Evolutionary conservation across 2,888 invertebrate genomes (phyloP), one percentile per base, ranked within the genome.

Genomic region (Parasteatoda lunata): DNA sequence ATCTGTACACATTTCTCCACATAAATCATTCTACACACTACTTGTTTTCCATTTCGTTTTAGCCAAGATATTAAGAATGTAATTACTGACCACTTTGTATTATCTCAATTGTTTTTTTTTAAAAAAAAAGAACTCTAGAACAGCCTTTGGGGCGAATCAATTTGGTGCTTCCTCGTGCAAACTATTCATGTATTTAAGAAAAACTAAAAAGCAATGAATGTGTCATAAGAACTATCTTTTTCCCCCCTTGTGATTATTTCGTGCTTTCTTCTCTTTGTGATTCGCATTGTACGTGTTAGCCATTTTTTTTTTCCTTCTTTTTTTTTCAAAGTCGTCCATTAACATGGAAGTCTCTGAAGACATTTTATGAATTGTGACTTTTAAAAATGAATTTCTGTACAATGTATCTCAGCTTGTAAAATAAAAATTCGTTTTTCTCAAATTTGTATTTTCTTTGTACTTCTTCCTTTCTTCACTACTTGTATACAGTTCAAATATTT

Each of bases 341-440:
- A 30, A 30, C 30, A 30, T 30, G 30, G 30, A 30, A 30, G 30
- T 30, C 30, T 30, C 30, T 30, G 30, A 30, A 30, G 2, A 30
- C 30, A 30, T 72, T 66, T 73, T 73, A 73, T 80, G 15, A 72
- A 80, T 66, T 73, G 80, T 80, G 66, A 80, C 71, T 72, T 65
- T 80, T 73, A 59, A 59, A 54, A 7, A 66, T 73, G 47, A 47
- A 80, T 66, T 66, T 66, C 30, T 80, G 80, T 80, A 73, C 66
- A 72, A 64, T 80, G 80, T 80, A 64, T 52, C 30, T 45, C 51
- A 51, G 80, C 80, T 80, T 80, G 80, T 80, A 80, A 73, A 80
- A 80, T 80, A 80, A 80, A 80, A 47, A 71, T 79, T 71, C 71
- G 72, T 52, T 80, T 80, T 80, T 73, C 73, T 73, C 72, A 66